Percentiles rank a stretch among this genome's conserved stretches.
phyloP scores from a whole-genome alignment of 1,140 invertebrate genomes.

The Ceratosolen solmsi region DNA sequence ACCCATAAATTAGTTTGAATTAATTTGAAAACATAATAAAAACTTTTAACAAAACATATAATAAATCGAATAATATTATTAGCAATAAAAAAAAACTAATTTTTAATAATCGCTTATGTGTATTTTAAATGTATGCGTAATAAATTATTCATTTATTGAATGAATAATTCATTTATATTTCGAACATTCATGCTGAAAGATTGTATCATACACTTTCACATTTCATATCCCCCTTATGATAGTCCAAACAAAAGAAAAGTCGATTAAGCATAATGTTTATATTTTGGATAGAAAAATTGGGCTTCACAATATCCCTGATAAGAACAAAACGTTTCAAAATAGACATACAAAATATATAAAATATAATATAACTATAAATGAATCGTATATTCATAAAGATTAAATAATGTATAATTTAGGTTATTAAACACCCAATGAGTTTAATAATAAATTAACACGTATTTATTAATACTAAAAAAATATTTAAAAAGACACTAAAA shows the following conservation, averaged over 20 bases:
- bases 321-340: not conserved
- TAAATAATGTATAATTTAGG: no score
- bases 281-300: not conserved
- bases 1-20: no score
- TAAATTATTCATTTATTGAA: slow-evolving; percentile 48
- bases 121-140: not conserved
- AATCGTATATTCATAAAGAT: no score
- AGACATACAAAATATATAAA: not conserved
- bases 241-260: not conserved
- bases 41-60: no score
- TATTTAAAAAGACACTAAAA: no score
- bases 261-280: slow-evolving; percentile 8
- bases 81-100: slow-evolving; percentile 27
- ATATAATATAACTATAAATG: no score
- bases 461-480: no score
- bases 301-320: not conserved
- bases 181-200: slow-evolving; percentile 27
- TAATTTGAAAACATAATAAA: no score
- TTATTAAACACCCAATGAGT: no score
- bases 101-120: slow-evolving; percentile 21
- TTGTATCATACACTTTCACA: slow-evolving; percentile 49
- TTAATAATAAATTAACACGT: no score
- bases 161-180: slow-evolving; percentile 47
- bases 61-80: no score
- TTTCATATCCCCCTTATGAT: slow-evolving; percentile 9